Conservation (phyloP, 2,888 invertebrate genomes). For the Opisthograptis luteolata region DNA sequence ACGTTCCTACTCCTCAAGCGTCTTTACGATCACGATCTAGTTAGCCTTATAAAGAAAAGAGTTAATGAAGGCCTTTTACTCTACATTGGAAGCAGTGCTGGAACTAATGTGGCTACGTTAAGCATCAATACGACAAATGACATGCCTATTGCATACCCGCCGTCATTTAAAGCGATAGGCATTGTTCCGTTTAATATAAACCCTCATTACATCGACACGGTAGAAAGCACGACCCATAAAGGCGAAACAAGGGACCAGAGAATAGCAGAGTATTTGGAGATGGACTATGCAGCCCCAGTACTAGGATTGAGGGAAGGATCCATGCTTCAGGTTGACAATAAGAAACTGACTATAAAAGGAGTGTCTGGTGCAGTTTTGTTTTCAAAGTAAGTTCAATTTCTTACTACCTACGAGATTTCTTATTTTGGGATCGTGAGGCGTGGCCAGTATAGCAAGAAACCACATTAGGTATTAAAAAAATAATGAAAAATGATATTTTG, state of each 20-base stretch:
- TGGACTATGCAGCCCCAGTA: constrained; percentile 84
- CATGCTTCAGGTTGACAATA: constrained; percentile 85
- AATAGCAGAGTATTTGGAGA: constrained; percentile 87
- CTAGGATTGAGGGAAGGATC: constrained; percentile 90
- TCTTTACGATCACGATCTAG: constrained; percentile 87
- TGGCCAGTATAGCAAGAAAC: too few species aligned
- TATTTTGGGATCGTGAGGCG: too few species aligned
- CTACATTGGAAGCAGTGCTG: constrained; percentile 92
- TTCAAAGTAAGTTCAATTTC: constrained; percentile 77
- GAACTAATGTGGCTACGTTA: constrained; percentile 92
- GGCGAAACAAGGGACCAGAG: constrained; percentile 92
- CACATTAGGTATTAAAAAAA: too few species aligned
- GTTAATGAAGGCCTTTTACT: constrained; percentile 86
- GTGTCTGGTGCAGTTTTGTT: constrained; percentile 87
- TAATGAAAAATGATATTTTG: too few species aligned
- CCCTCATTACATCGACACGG: constrained; percentile 90
- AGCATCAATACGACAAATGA: constrained; percentile 94
- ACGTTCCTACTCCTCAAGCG: constrained; percentile 89
- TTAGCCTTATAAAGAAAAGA: constrained; percentile 85
- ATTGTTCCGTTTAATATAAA: constrained; percentile 94
- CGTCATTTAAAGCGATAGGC: constrained; percentile 88
- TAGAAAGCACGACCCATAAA: constrained; percentile 86
- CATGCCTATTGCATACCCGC: constrained; percentile 93
- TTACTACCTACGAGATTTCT: too few species aligned
- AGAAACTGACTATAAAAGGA: constrained; percentile 85